Conservation (phyloP, 2,888 invertebrate genomes). For the Arrhopalites spinosus region DNA sequence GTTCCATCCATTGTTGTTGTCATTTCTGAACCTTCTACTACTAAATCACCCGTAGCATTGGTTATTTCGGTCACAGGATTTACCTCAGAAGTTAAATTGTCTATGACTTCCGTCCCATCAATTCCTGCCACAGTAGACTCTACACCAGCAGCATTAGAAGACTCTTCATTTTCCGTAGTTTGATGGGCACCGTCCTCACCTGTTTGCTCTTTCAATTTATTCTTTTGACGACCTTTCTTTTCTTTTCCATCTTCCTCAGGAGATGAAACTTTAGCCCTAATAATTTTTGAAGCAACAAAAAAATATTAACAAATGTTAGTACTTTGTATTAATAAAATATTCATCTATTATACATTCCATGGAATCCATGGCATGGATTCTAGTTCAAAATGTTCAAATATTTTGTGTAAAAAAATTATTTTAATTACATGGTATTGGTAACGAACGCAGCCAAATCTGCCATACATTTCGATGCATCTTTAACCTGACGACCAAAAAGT, state of each 20-base stretch:
- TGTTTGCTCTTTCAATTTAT: background rate
- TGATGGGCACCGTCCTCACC: background rate
- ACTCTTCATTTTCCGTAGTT: background rate
- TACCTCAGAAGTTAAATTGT: too few relatives aligned
- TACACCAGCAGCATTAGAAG: background rate
- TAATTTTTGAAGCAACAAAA: too few relatives aligned
- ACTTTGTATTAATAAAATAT: too few relatives aligned
- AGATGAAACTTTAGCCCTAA: too few relatives aligned
- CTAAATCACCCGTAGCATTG: too few relatives aligned
- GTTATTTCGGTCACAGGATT: too few relatives aligned
- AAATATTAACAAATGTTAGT: too few relatives aligned
- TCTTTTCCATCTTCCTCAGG: background rate
- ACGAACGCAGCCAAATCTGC: slow-evolving; percentile 21
- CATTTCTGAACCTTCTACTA: too few relatives aligned
- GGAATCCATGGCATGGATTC: too few relatives aligned
- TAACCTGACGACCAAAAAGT: slow-evolving; percentile 24
- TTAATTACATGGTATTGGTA: slow-evolving; percentile 27
- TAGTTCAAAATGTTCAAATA: background rate
- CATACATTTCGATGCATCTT: slow-evolving; percentile 14
- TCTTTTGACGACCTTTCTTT: background rate
- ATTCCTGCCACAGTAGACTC: too few relatives aligned
- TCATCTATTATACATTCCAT: too few relatives aligned
- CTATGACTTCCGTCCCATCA: too few relatives aligned
- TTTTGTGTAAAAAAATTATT: background rate
- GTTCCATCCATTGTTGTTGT: background rate